phyloP scores from a whole-genome alignment of 2,113 vertebrate genomes.

The Empidonax traillii region DNA sequence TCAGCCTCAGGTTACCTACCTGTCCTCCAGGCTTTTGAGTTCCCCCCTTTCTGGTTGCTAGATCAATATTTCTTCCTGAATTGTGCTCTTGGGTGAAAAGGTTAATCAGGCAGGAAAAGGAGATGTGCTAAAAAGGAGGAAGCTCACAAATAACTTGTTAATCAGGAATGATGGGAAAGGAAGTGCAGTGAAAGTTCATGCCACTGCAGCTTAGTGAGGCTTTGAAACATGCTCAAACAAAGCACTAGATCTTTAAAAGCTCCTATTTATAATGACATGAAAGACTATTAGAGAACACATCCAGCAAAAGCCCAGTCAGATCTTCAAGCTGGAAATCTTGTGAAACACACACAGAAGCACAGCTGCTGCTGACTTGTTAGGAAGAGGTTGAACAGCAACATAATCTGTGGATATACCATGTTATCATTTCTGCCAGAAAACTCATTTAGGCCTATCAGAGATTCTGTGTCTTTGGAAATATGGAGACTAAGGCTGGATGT shows the following conservation, averaged over 20 bases:
- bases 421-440: neutral
- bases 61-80: neutral
- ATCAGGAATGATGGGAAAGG: conserved; percentile 17
- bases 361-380: neutral
- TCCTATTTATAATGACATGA: neutral
- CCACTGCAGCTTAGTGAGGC: neutral
- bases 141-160: conserved; percentile 2
- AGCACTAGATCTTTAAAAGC: neutral
- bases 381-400: neutral
- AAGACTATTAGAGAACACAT: neutral
- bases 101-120: conserved; percentile 29
- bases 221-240: conserved; percentile 24
- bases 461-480: neutral
- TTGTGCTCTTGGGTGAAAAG: neutral
- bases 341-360: neutral
- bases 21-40: neutral
- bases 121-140: neutral
- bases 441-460: neutral
- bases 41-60: neutral
- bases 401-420: neutral
- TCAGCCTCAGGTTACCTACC: neutral
- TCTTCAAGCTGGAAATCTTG: neutral
- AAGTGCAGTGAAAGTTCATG: conserved; percentile 14
- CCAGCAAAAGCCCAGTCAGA: neutral
- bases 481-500: neutral